Evolutionary conservation across 2,888 invertebrate species (phyloP).

Genomic region (Parnassius smintheus): DNA sequence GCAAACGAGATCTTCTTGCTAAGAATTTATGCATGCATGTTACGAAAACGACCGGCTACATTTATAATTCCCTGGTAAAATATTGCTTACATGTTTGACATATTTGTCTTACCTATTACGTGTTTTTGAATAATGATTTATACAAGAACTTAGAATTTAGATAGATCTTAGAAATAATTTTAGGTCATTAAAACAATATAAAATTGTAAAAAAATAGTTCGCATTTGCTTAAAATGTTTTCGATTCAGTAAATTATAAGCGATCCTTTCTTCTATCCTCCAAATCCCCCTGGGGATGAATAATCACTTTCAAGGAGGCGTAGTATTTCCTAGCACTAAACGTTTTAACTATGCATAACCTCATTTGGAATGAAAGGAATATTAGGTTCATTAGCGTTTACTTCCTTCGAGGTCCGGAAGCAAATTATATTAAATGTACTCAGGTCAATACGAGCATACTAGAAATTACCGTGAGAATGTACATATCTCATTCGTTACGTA

Average conservation of each 20-base stretch:
- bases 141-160: too few species aligned
- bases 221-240: too few species aligned
- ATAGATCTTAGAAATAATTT: too few species aligned
- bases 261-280: too few species aligned
- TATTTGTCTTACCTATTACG: conserved; percentile 2
- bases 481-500: conserved; percentile 25
- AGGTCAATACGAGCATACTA: conserved; percentile 8
- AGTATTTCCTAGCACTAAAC: too few species aligned
- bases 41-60: conserved; percentile 4
- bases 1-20: conserved; percentile 4
- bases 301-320: too few species aligned
- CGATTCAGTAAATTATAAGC: too few species aligned
- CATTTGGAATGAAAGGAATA: too few species aligned
- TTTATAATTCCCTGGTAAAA: conserved; percentile 15
- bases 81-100: conserved; percentile 6
- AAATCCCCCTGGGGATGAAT: too few species aligned
- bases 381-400: conserved; percentile 7
- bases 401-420: conserved; percentile 9
- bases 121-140: background rate
- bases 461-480: conserved; percentile 31
- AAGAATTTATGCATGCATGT: conserved; percentile 18
- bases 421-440: conserved; percentile 7
- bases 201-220: too few species aligned
- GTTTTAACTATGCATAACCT: too few species aligned
- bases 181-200: too few species aligned